Percentiles rank a stretch among this genome's conserved stretches.
Evolutionary conservation across 1,140 invertebrate species (phyloP).

Genomic region (Globodera ellingtonae): DNA sequence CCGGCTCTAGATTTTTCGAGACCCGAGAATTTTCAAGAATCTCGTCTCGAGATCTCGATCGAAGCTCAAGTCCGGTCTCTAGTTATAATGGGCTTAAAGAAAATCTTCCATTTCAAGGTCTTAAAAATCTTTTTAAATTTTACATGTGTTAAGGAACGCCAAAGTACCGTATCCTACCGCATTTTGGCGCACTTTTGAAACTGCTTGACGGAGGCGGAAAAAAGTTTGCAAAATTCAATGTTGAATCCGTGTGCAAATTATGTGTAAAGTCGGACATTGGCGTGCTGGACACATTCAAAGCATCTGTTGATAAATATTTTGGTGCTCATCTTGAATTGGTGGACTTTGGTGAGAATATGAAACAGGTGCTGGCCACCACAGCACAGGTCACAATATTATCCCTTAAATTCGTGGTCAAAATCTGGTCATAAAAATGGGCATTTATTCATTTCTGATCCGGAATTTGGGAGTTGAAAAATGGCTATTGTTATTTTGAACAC

Average conservation of each 20-base stretch:
- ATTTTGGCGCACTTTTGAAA: neutral
- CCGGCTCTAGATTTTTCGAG: too few species aligned
- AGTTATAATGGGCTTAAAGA: too few species aligned
- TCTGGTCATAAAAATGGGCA: neutral
- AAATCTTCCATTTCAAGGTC: too few species aligned
- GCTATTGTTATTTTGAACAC: too few species aligned
- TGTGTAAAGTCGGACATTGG: neutral
- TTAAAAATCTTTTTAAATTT: too few species aligned
- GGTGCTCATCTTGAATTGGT: neutral
- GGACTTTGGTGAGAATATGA: neutral
- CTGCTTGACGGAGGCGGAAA: neutral
- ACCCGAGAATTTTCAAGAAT: too few species aligned
- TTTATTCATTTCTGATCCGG: too few species aligned
- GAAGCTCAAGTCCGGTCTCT: too few species aligned
- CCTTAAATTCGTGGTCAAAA: too few species aligned
- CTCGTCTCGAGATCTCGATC: too few species aligned
- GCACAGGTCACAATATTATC: neutral
- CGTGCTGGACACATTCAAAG: neutral
- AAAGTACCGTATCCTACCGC: neutral
- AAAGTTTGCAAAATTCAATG: neutral
- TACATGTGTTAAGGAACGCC: neutral
- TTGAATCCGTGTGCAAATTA: neutral
- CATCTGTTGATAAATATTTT: neutral
- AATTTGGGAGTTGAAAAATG: too few species aligned
- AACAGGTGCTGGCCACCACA: neutral